Base-by-base conservation (phyloP, 2,888 invertebrate species). In the Cerastis leucographa region DNA sequence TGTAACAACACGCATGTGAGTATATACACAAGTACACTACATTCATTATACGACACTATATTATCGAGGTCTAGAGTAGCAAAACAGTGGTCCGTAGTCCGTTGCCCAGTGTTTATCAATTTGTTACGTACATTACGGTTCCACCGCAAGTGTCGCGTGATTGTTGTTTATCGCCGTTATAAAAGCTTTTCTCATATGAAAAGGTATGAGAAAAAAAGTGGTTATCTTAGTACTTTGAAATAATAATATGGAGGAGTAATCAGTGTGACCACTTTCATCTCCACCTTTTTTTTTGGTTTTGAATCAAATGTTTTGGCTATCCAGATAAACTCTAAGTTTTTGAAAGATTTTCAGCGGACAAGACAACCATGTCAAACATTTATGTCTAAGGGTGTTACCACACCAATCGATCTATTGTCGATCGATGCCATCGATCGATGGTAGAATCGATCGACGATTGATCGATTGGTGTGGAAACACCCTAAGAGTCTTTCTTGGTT, bases 1-100 rank as follows among this genome's bases (percentile, higher is more conserved):
- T 92, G 89, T 92, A 93, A 93, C 89, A 90, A 82, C 81, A 77
- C 72, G 46, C 70, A 83, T 76, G 74, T 66, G 49, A 71, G 64
- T 74, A 74, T n/a, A 72, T 80, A 74, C 35, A 29, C 46, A 66
- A n/a, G 22, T 73, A 72, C 62, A 74, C 73, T 78, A 71, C 69
- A 65, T 69, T 86, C 61, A 71, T 76, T 71, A 71, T 74, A 77
- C 68, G 79, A 75, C 67, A 78, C 61, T 69, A 72, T 78, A 62
- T 69, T 80, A 76, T 80, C 49, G 80, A 78, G 75, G 78, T 81
- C 54, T 87, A 51, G 54, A 82, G 81, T 80, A 81, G 81, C 70
- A 73, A 80, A 66, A 29, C 76, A 74, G 77, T 71, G 77, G 71
- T 81, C 51, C 71, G 67, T 42, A 80, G 76, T 74, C 85, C 83